Percentiles rank a stretch among this genome's conserved stretches.
These are phyloP conservation scores for Oncorhynchus nerka DNA, from an alignment of 2,113 vertebrate genomes.

Conservation along the genomic window DNA sequence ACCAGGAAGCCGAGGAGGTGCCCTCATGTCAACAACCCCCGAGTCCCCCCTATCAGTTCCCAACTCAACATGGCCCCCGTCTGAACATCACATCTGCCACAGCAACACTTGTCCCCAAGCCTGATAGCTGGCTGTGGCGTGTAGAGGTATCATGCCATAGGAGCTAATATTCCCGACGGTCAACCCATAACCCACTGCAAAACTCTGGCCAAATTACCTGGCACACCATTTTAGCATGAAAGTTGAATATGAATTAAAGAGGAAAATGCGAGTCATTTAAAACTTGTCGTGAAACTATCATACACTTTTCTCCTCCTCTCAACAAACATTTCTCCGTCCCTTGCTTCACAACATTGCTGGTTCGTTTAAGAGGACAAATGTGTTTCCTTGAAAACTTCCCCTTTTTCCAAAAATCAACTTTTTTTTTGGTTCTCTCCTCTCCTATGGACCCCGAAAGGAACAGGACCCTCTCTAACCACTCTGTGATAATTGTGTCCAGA, in stretches of 20 bases:
- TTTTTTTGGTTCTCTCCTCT: constrained; percentile 6
- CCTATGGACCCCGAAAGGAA: constrained; percentile 28
- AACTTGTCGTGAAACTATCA: neutral
- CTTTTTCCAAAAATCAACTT: neutral
- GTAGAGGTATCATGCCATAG: too few relatives aligned
- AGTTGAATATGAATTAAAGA: neutral
- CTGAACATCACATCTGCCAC: constrained; percentile 10
- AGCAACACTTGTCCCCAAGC: neutral
- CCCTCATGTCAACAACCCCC: constrained; percentile 57
- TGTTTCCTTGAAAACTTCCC: constrained; percentile 5
- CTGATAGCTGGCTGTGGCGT: too few relatives aligned
- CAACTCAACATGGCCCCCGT: constrained; percentile 40
- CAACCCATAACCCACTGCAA: too few relatives aligned
- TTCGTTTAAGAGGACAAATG: neutral
- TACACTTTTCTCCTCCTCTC: neutral
- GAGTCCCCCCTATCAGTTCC: constrained; percentile 29
- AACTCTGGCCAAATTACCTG: neutral
- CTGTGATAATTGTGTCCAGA: constrained; percentile 58
- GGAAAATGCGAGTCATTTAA: neutral
- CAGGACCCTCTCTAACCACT: constrained; percentile 40
- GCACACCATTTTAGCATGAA: neutral
- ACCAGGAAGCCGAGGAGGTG: constrained; percentile 52
- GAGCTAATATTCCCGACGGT: neutral
- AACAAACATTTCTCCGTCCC: neutral
- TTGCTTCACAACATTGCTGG: neutral